These are phyloP conservation scores for western clawed frog (Xenopus tropicalis) DNA, from an alignment of 2,113 vertebrate genomes.

Conservation along the genomic window DNA sequence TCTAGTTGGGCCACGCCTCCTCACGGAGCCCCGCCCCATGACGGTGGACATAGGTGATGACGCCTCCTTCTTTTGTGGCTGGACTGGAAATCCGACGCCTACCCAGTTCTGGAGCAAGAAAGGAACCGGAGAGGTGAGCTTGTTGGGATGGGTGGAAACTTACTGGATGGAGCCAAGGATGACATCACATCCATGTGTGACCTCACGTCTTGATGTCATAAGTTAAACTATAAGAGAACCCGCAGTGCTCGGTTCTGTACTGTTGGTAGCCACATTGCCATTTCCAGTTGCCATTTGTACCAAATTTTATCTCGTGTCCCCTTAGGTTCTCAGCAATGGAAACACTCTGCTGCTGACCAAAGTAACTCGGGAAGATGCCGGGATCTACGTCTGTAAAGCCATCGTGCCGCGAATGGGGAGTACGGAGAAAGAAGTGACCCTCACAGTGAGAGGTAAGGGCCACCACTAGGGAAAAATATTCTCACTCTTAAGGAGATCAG, in stretches of 20 bases:
- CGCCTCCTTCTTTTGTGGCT: slow-evolving; percentile 80
- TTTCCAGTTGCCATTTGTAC: too few species aligned
- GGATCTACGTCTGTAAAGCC: slow-evolving; percentile 82
- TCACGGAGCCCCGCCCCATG: slow-evolving; percentile 73
- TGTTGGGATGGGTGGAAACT: too few species aligned
- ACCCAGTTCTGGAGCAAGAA: slow-evolving; percentile 84
- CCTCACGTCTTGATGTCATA: too few species aligned
- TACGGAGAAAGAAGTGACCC: slow-evolving; percentile 72
- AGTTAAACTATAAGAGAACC: too few species aligned
- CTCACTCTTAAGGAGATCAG: not conserved
- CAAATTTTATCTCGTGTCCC: too few species aligned
- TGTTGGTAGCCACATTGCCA: too few species aligned
- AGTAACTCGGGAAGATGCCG: slow-evolving; percentile 77
- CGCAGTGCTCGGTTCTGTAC: too few species aligned
- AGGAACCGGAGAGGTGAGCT: slow-evolving; percentile 74
- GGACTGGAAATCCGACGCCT: slow-evolving; percentile 84
- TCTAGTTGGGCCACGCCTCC: slow-evolving; percentile 79
- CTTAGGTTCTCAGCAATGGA: slow-evolving; percentile 81
- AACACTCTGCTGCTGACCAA: slow-evolving; percentile 76
- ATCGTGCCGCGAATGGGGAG: slow-evolving; percentile 75
- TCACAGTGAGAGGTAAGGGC: slow-evolving; percentile 78
- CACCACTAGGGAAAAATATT: not conserved
- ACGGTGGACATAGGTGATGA: slow-evolving; percentile 78
- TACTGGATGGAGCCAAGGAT: not conserved
- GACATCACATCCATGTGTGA: too few species aligned